Percentiles rank a stretch among this genome's conserved stretches.
phyloP scores from a whole-genome alignment of 37 sponge, comb jelly and placozoan species.

The Bolinopsis microptera region DNA sequence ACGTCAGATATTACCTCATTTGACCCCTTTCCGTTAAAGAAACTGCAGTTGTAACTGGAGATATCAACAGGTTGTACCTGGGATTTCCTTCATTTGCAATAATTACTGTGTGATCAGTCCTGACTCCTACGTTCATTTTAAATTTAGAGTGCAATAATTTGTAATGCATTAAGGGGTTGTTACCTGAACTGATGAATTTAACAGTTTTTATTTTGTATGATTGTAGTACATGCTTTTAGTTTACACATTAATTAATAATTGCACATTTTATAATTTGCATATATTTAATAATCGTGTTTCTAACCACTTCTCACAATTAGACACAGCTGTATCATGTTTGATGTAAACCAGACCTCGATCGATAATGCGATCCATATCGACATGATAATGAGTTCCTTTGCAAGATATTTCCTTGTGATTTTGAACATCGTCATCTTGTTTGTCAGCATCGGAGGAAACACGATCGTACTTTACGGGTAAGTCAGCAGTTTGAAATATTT shows the following conservation, averaged over 20 bases:
- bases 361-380: neutral
- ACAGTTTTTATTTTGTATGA: too few relatives aligned
- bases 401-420: slow-evolving; percentile 2
- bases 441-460: slow-evolving; percentile 10
- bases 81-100: neutral
- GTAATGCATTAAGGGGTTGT: too few relatives aligned
- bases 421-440: slow-evolving; percentile 40
- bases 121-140: too few relatives aligned
- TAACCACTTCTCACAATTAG: too few relatives aligned
- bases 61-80: neutral
- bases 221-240: too few relatives aligned
- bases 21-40: neutral
- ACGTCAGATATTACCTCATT: neutral
- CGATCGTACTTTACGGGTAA: slow-evolving; percentile 56
- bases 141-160: neutral
- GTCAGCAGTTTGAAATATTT: neutral
- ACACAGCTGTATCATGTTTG: slow-evolving; percentile 61
- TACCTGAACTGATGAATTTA: too few relatives aligned
- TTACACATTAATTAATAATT: too few relatives aligned
- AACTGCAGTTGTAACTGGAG: neutral
- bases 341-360: slow-evolving; percentile 42
- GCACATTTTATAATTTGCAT: too few relatives aligned
- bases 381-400: neutral
- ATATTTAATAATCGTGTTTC: too few relatives aligned
- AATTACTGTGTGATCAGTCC: neutral